Evolutionary conservation across 2,888 invertebrate species (phyloP), one percentile per base, ranked within the genome.

Genomic region (Noctua janthina): DNA sequence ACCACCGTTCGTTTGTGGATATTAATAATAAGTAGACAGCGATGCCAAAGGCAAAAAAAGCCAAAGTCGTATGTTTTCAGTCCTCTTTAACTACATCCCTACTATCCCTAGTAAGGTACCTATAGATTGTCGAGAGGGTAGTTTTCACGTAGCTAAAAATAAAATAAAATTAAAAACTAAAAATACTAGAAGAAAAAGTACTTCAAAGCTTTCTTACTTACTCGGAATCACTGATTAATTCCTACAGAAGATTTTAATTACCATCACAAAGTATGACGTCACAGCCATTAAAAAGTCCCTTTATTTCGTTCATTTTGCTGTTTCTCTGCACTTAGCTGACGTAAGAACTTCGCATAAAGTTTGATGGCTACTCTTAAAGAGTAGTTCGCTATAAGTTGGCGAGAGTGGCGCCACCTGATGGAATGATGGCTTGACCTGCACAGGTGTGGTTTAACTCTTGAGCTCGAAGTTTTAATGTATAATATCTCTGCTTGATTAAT

Each of bases 371-470:
- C 76, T 73, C 74, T 72, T 87, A 74, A 74, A 80, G 68, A 74
- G 76, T 54, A 54, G 79, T 79, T 75, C n/a, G 66, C 56, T 67
- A 78, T 46, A 72, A 78, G 74, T 84, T 76, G 7, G 54, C 39
- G 43, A 72, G n/a, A 74, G 54, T 67, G 62, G 15, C 46, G 59
- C 76, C n/a, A 64, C 17, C 51, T 69, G 78, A 76, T 70, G 78
- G 73, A 83, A 79, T 79, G 54, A 71, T 83, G 56, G 71, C n/a
- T 79, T 83, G 79, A 83, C 67, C 73, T 79, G 79, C 56, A 56
- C 80, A 82, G 71, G 72, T 82, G 85, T 69, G 68, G 78, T 59
- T 70, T 51, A 71, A 83, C 59, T 83, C 56, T 46, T 71, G 35
- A 62, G 72, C 46, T 20, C 59, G 11, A 67, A 70, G 66, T 80